phyloP scores from a whole-genome alignment of 2,888 invertebrate species.

The Drosophila colorata region DNA sequence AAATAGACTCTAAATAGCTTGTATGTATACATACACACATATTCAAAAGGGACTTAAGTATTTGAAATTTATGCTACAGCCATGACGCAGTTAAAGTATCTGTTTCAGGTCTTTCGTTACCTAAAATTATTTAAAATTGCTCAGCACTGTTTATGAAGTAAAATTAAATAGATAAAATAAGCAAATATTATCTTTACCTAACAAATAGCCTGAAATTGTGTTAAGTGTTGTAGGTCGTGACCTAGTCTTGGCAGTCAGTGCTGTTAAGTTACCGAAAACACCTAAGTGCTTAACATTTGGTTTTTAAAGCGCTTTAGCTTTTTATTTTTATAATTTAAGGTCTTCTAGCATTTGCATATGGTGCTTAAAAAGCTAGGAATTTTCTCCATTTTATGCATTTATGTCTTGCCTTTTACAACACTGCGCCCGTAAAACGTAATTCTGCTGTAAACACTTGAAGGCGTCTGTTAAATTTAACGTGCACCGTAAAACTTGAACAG shows the following conservation, averaged over 20 bases:
- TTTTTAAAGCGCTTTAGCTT: neutral
- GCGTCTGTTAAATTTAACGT: slow-evolving; percentile 1
- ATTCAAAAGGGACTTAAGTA: slow-evolving; percentile 2
- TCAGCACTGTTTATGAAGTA: too few relatives aligned
- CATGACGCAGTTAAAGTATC: neutral
- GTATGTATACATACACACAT: slow-evolving; percentile 6
- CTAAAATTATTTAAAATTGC: neutral
- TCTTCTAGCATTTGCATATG: neutral
- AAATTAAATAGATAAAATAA: neutral
- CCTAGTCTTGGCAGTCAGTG: too few relatives aligned
- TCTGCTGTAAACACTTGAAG: slow-evolving; percentile 2
- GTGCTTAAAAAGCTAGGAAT: neutral
- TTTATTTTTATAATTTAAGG: neutral
- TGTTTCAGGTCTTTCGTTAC: neutral
- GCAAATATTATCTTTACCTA: too few relatives aligned
- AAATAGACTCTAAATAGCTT: slow-evolving; percentile 8
- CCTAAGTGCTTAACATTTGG: neutral
- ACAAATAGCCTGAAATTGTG: too few relatives aligned
- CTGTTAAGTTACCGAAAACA: too few relatives aligned
- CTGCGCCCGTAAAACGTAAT: slow-evolving; percentile 8
- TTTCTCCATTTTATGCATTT: neutral
- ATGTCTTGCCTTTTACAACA: slow-evolving; percentile 9
- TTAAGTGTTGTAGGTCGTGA: too few relatives aligned
- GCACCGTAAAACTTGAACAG: neutral
- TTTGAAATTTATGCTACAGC: slow-evolving; percentile 26